phyloP scores from a whole-genome alignment of 1,140 invertebrate genomes.

The Aphidius ervi region DNA sequence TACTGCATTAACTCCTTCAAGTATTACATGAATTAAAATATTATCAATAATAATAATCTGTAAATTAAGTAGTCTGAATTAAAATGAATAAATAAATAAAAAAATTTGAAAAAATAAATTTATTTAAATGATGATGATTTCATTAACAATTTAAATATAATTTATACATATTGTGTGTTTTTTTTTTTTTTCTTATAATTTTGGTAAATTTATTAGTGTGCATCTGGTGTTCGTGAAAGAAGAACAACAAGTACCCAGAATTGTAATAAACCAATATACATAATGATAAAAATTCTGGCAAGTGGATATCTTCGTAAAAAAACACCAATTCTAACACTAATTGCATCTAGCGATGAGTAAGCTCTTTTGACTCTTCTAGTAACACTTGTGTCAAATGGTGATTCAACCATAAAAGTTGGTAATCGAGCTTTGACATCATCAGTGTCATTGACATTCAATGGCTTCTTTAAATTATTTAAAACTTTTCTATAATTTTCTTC shows the following conservation, averaged over 20 bases:
- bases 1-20: no score
- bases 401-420: slow-evolving; percentile 69
- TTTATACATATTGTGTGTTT: no score
- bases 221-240: slow-evolving; percentile 65
- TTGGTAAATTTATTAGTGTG: slow-evolving; percentile 45
- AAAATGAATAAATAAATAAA: no score
- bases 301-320: slow-evolving; percentile 78
- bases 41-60: no score
- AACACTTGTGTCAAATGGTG: slow-evolving; percentile 73
- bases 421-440: slow-evolving; percentile 68
- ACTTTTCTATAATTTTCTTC: slow-evolving; percentile 59
- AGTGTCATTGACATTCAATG: slow-evolving; percentile 59
- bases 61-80: no score
- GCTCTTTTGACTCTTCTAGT: slow-evolving; percentile 75
- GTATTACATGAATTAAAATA: no score
- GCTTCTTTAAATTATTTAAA: slow-evolving; percentile 40
- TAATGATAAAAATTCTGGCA: slow-evolving; percentile 71
- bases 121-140: no score
- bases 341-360: slow-evolving; percentile 71
- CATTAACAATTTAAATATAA: no score
- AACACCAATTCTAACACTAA: slow-evolving; percentile 72
- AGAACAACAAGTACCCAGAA: slow-evolving; percentile 69
- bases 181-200: slow-evolving; percentile 2
- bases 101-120: no score
- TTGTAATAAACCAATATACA: slow-evolving; percentile 63